Conservation (phyloP, 2,113 vertebrate species). For the Toxostoma redivivum region DNA sequence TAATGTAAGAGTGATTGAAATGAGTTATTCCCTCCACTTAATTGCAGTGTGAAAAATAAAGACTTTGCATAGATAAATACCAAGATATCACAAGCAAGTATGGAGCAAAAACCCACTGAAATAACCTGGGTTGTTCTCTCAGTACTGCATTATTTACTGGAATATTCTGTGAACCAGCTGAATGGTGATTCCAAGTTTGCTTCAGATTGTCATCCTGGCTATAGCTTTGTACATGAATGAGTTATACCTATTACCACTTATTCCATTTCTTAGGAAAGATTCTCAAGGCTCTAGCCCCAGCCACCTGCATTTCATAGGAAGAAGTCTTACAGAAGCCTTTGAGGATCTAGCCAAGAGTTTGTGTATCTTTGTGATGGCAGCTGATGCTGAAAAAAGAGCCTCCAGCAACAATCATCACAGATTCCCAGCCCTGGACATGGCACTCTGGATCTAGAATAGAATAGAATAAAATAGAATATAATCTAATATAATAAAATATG, state of each 20-base stretch:
- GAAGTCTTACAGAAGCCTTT: not conserved
- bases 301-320: not conserved
- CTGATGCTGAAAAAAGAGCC: not conserved
- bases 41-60: constrained; percentile 12
- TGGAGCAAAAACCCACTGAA: not conserved
- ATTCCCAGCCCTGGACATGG: not conserved
- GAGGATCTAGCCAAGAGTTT: not conserved
- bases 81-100: not conserved
- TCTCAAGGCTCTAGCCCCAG: not conserved
- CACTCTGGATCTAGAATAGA: not conserved
- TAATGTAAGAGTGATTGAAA: constrained; percentile 28
- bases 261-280: not conserved
- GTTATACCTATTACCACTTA: not conserved
- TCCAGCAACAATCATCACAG: not conserved
- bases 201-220: not conserved
- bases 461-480: not conserved
- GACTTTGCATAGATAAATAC: constrained; percentile 3
- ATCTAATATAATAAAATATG: not conserved
- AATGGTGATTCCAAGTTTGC: not conserved
- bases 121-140: not conserved
- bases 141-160: not conserved
- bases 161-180: not conserved
- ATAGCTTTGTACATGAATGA: not conserved
- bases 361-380: not conserved
- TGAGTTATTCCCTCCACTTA: constrained; percentile 38